Conservation (phyloP, 2,113 vertebrate genomes). For the Hucho hucho region DNA sequence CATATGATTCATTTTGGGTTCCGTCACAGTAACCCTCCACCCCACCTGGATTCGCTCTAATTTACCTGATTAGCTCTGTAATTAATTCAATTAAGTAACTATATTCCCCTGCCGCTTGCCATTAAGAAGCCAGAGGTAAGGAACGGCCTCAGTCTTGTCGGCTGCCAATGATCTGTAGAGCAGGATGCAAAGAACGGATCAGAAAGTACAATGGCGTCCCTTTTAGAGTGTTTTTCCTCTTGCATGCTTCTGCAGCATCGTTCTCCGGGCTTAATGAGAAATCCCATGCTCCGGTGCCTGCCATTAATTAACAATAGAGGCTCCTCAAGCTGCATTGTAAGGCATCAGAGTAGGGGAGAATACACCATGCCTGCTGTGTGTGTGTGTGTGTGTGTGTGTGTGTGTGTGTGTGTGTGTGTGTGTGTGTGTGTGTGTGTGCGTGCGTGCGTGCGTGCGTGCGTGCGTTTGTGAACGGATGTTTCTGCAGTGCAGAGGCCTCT, state of each 20-base stretch:
- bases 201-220: constrained; percentile 19
- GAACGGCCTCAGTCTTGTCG: constrained; percentile 18
- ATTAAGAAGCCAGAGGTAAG: constrained; percentile 18
- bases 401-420: constrained; percentile 11
- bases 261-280: constrained; percentile 62
- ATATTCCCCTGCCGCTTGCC: constrained; percentile 19
- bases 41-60: constrained; percentile 45
- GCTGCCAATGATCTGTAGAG: constrained; percentile 29
- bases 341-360: constrained; percentile 18
- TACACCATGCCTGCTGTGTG: constrained; percentile 1
- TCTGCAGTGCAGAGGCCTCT: background rate
- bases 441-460: background rate
- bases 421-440: background rate
- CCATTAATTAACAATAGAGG: constrained; percentile 64
- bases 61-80: constrained; percentile 49
- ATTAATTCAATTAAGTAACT: constrained; percentile 40
- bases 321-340: constrained; percentile 37
- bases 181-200: constrained; percentile 18
- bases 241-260: constrained; percentile 29
- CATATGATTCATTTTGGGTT: background rate
- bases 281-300: constrained; percentile 42
- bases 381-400: constrained; percentile 19
- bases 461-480: background rate
- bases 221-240: constrained; percentile 37
- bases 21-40: constrained; percentile 1